Base-by-base conservation (phyloP, 2,113 vertebrate species). In the Symphodus melops region DNA sequence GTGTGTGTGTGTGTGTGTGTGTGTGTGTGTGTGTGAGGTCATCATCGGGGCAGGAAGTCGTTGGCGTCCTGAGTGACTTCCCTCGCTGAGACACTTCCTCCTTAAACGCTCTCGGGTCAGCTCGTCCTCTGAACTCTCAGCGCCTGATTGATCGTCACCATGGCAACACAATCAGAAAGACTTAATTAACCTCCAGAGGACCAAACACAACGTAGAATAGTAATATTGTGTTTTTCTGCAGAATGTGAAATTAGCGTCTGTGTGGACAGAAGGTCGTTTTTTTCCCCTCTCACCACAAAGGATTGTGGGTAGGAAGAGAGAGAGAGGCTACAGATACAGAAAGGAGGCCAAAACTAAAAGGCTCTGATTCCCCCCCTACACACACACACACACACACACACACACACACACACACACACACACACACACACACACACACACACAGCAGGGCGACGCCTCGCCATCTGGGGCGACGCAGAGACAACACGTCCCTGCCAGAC, bases 401-500 rank as follows among this genome's bases (percentile, higher is more conserved):
- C n/a, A n/a, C n/a, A n/a, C n/a, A n/a, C n/a, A n/a, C n/a, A n/a
- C n/a, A n/a, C n/a, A n/a, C n/a, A n/a, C n/a, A n/a, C n/a, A n/a
- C n/a, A n/a, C n/a, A n/a, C n/a, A n/a, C n/a, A n/a, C n/a, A n/a
- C n/a, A n/a, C n/a, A n/a, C n/a, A n/a, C n/a, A n/a, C n/a, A n/a
- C n/a, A 13, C 71, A 58, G 37, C 68, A 49, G 75, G 71, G 60
- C 53, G 6, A 72, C 52, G 53, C 82, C 62, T 75, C 20, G 20
- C 77, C 82, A 80, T 79, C 76, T 79, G 77, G 63, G 72, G 41
- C 33, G 28, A 25, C 66, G 10, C 48, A 10, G 68, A 57, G 42
- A 67, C 66, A 19, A 37, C n/a, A 33, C 41, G 61, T 28, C 39
- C 2, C 81, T 78, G 75, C 75, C 75, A 70, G 59, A 28, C 62